These are phyloP conservation scores for Augochlorella aurata DNA, from an alignment of 2,888 invertebrate species.

Conservation along the genomic window DNA sequence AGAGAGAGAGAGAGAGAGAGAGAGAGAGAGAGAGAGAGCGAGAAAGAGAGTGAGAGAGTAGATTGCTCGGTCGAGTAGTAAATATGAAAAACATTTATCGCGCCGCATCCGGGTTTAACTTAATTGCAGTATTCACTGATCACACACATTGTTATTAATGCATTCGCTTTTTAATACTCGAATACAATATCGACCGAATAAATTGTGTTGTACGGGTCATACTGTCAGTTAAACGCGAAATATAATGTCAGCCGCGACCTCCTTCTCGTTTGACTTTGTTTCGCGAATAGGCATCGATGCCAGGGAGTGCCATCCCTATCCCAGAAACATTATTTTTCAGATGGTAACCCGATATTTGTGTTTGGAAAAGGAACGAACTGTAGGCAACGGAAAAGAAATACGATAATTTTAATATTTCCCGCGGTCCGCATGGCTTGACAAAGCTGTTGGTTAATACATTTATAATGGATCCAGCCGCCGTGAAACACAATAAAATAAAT, in stretches of 20 bases:
- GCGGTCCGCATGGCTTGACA: neutral
- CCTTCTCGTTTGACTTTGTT: neutral
- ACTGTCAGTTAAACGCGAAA: neutral
- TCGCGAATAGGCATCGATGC: neutral
- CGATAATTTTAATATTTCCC: neutral
- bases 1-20: no score
- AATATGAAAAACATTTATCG: slow-evolving; percentile 26
- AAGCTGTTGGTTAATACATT: neutral
- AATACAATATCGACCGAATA: neutral
- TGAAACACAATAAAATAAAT: neutral
- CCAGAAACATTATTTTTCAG: neutral
- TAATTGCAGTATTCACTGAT: slow-evolving; percentile 41
- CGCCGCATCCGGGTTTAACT: slow-evolving; percentile 11
- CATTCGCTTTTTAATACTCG: slow-evolving; percentile 28
- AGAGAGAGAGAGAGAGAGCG: no score
- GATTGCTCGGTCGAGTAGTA: slow-evolving; percentile 16
- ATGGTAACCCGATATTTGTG: neutral
- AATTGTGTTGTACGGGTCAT: neutral
- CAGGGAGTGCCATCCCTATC: no score
- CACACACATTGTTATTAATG: slow-evolving; percentile 21
- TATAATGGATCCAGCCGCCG: neutral
- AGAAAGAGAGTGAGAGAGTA: neutral
- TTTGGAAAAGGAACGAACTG: neutral
- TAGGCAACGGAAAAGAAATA: neutral
- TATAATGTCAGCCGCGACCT: neutral